Evolutionary conservation across 2,888 invertebrate genomes (phyloP), one percentile per base, ranked within the genome.

Genomic region (Tubiluchus corallicola): DNA sequence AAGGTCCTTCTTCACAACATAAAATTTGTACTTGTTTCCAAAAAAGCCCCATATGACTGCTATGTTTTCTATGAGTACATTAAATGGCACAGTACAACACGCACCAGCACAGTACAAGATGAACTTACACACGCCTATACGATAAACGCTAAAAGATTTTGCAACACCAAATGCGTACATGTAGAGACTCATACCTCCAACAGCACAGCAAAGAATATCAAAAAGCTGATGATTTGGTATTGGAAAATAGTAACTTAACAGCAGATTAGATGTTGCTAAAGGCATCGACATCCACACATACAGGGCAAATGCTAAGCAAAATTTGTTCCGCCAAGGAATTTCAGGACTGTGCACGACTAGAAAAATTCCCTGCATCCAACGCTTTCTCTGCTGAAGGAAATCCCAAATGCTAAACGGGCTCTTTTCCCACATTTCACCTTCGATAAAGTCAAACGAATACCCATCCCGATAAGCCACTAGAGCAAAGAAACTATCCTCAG

Each of bases 341-440:
- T 75, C 71, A 60, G 79, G 78, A 45, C 84, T 82, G 50, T 68
- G 68, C 5, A 64, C 68, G 3, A 67, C 66, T 17, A 68, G 56
- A 43, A 57, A 62, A 42, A 66, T 65, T 41, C 69, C 69, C 54
- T 70, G 71, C 44, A 94, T 74, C 94, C 94, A 94, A 44, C 94
- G 74, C 63, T 94, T 94, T 47, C 94, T 73, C 61, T 94, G 94
- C 63, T 92, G 90, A 53, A 94, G 74, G 58, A 94, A 88, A 64
- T 94, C 94, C 75, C 81, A 79, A 21, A 94, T 67, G 2, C 85
- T 84, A 63, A 94, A 94, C 2, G 94, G 92, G 3, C 87, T 87
- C 62, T 94, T 92, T 63, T 94, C 94, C 80, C 90, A 90, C 92
- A 94, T 92, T 68, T 94, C 94, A 41, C 94, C 92, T 63, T 94